These are phyloP conservation scores for Eurystomus gularis DNA, from an alignment of 2,113 vertebrate genomes.

Conservation along the genomic window DNA sequence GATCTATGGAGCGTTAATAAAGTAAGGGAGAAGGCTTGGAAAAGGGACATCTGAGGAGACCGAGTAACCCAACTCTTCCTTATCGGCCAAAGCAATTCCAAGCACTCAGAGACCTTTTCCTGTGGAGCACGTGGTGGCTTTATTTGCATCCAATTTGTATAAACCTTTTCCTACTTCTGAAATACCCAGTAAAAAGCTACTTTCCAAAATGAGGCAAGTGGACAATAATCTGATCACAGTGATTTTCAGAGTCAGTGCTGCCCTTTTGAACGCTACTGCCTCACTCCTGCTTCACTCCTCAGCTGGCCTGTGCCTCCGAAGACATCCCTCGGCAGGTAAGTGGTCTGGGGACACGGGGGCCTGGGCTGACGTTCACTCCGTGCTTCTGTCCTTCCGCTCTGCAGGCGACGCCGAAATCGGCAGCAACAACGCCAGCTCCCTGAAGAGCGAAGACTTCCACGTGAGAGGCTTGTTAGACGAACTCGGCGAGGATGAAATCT, in stretches of 20 bases:
- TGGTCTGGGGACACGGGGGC: neutral
- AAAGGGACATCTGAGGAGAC: constrained; percentile 5
- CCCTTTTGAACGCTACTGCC: neutral
- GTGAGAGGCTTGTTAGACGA: constrained; percentile 62
- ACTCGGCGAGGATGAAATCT: constrained; percentile 60
- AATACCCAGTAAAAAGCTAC: neutral
- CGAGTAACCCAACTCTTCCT: constrained; percentile 14
- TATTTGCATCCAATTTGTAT: neutral
- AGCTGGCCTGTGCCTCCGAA: neutral
- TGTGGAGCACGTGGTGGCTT: neutral
- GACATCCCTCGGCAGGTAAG: neutral
- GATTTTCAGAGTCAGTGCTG: neutral
- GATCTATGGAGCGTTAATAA: constrained; percentile 40
- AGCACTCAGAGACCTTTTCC: neutral
- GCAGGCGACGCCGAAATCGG: constrained; percentile 76
- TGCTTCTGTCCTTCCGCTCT: constrained; percentile 40
- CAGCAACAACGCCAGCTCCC: constrained; percentile 47
- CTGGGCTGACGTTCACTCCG: neutral
- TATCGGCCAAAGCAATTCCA: neutral
- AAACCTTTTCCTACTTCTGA: neutral
- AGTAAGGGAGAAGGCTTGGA: constrained; percentile 34
- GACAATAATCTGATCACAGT: neutral
- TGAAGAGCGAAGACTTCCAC: constrained; percentile 68
- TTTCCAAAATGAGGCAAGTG: neutral
- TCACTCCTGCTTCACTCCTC: neutral